A percentile compares a stretch with the other conserved stretches of the same genome.
Evolutionary conservation across 2,888 invertebrate species (phyloP).

Genomic region (Ornithoptera priamus): DNA sequence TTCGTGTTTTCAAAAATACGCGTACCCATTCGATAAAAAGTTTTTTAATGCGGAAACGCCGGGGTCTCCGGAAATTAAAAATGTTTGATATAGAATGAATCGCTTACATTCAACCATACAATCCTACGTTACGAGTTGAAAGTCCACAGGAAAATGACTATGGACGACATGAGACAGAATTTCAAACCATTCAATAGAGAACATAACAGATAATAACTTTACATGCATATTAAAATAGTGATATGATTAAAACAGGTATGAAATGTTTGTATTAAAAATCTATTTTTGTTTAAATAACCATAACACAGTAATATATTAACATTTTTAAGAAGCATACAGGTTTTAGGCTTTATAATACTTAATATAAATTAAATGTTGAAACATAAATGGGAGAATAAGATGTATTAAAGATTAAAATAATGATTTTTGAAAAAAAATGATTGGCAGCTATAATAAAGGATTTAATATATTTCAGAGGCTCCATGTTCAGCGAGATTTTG

Average conservation of each 20-base stretch:
- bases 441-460: constrained; percentile 22
- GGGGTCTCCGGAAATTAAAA: constrained; percentile 21
- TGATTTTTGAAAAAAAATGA: constrained; percentile 5
- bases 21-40: constrained; percentile 14
- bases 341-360: no score
- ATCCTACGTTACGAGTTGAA: neutral
- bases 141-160: neutral
- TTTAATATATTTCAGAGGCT: constrained; percentile 20
- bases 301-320: no score
- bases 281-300: no score
- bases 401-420: no score
- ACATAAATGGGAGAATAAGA: no score
- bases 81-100: constrained; percentile 19
- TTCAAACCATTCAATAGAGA: neutral
- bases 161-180: neutral
- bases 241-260: no score
- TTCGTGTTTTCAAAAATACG: constrained; percentile 4
- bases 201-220: neutral
- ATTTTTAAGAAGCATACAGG: no score
- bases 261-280: no score
- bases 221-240: no score
- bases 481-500: constrained; percentile 15
- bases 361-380: no score
- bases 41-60: constrained; percentile 18
- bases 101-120: constrained; percentile 4